Base-by-base conservation (phyloP, 2,113 vertebrate genomes). In the Lethenteron camtschaticum region DNA sequence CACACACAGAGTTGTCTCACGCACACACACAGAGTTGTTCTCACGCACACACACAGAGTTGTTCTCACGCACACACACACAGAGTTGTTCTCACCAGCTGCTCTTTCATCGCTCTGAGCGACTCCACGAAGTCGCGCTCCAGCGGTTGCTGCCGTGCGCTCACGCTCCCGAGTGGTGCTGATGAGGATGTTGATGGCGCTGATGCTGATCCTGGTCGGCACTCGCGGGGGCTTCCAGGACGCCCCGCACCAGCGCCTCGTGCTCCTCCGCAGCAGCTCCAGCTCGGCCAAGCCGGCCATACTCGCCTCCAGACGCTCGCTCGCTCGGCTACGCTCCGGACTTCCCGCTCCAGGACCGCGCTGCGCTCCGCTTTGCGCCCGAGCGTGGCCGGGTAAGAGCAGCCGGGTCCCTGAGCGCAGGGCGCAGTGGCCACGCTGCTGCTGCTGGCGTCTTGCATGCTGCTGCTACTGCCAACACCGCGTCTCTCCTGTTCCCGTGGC, bases 301-400 rank as follows among this genome's bases (percentile, higher is more conserved):
- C 84, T 81, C 75, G 85, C 87, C 73, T 87, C 86, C 79, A 88
- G 79, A 66, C 87, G 79, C 76, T 88, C 88, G 55, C 86, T 81
- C 71, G 83, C 81, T 72, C 82, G 78, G 77, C 78, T 79, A 66
- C 83, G 79, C 75, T 86, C 86, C 68, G 78, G 55, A 74, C 75
- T 70, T 84, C 81, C 58, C 74, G 72, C 70, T 82, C 82, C 73
- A 7, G 14, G 14, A 68, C 73, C 72, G 79, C 75, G 72, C 76
- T 18, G 70, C 55, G 11, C 57, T 55, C 58, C 70, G 70, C 56
- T 7, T 56, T 18, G 58, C 70, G 58, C 20, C 68, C 60, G 60
- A 8, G 6, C 60, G 60, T 14, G 60, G 8, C 13, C 60, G 60
- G 60, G 60, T 63, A 14, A 18, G 13, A 14, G 13, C 60, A 63